phyloP scores from a whole-genome alignment of 1,140 invertebrate species.

The Alviniconcha marisindica region DNA sequence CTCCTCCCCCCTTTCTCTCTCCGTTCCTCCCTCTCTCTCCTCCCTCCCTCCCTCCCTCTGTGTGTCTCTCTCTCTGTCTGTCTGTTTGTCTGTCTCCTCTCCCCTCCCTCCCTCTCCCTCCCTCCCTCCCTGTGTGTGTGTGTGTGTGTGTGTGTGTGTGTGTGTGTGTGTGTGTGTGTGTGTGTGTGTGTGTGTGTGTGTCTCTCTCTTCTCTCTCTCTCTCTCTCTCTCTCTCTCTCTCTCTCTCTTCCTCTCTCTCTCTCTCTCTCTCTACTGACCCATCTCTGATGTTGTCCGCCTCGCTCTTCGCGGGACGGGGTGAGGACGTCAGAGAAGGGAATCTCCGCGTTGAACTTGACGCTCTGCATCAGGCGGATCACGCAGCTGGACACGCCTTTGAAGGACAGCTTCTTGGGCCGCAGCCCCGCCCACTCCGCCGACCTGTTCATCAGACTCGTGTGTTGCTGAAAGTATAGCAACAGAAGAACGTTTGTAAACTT shows the following conservation, averaged over 20 bases:
- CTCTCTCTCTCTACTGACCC: conserved; percentile 5
- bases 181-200: neutral
- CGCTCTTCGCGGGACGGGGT: conserved; percentile 79
- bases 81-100: neutral
- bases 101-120: no score
- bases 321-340: conserved; percentile 91
- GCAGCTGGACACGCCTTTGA: conserved; percentile 94
- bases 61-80: neutral
- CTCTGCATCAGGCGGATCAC: conserved; percentile 93
- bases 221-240: no score
- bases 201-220: no score
- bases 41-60: neutral
- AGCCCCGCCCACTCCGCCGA: conserved; percentile 51
- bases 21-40: no score
- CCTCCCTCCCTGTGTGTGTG: conserved; percentile 5
- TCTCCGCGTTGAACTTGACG: conserved; percentile 94
- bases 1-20: no score
- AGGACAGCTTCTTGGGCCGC: conserved; percentile 85
- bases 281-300: neutral
- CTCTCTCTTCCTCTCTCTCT: no score
- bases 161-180: neutral
- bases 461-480: conserved; percentile 51
- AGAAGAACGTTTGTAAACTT: no score
- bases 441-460: conserved; percentile 45
- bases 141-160: conserved; percentile 18